A percentile compares a stretch with the other conserved stretches of the same genome.
These are phyloP conservation scores for Apamea epomidion DNA, from an alignment of 2,888 invertebrate genomes.

Conservation along the genomic window DNA sequence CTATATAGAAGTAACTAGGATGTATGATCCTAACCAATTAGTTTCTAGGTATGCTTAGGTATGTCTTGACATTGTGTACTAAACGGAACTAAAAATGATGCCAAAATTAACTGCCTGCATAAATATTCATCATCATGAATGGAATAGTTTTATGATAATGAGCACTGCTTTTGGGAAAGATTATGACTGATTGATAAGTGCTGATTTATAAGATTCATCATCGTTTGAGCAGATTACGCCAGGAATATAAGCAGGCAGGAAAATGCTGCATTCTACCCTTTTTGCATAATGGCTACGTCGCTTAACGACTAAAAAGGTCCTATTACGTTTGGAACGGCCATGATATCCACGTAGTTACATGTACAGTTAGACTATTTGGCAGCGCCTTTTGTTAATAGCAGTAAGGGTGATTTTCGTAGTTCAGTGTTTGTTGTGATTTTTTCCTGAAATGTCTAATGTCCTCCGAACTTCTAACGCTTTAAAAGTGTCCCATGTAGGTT, in stretches of 20 bases:
- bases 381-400: no score
- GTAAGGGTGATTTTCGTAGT: no score
- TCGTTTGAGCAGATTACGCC: neutral
- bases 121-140: slow-evolving; percentile 19
- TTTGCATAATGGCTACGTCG: neutral
- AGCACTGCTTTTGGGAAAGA: slow-evolving; percentile 7
- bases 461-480: neutral
- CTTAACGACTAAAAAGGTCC: neutral
- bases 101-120: slow-evolving; percentile 15
- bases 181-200: slow-evolving; percentile 22
- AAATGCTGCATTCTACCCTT: neutral
- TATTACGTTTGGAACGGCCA: neutral
- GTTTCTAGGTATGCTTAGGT: no score
- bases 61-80: neutral
- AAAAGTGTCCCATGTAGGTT: neutral
- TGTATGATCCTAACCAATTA: neutral
- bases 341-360: no score
- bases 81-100: neutral
- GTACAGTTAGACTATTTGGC: no score
- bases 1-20: neutral
- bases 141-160: slow-evolving; percentile 23
- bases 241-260: neutral
- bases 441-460: no score
- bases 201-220: slow-evolving; percentile 7
- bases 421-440: no score